Evolutionary conservation across 2,113 vertebrate genomes (phyloP), one percentile per base, ranked within the genome.

Genomic region (Osmerus mordax): DNA sequence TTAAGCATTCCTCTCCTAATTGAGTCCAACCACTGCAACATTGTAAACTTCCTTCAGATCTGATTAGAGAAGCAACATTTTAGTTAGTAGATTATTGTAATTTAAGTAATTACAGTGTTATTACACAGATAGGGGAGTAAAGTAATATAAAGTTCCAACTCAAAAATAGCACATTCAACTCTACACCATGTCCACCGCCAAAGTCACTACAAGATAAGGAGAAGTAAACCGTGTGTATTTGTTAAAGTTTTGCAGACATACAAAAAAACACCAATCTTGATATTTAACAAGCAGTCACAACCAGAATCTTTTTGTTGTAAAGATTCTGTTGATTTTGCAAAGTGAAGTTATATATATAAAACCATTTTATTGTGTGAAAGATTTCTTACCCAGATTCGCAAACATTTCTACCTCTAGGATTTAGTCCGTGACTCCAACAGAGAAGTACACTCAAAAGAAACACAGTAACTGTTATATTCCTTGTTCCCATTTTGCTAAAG

Each of bases 1-100:
- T 94, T 79, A 89, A 86, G 86, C 97, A 99, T 77, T 99, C 97
- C 2, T 93, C 94, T 41, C 94, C 95, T 66, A 93, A 92, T 86
- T 96, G 95, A 70, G 79, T 93, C 97, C 97, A 99, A 83, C 97
- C 97, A 0, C 86, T 77, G 80, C 97, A 99, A 90, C 97, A 99
- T 18, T 83, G 64, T 0, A 85, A 83, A 61, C 81, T 1, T 47
- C 41, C 90, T 0, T 89, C 74, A 53, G 94, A 94, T 68, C 97
- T 99, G 90, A 79, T 19, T 18, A 71, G 69, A 75, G 68, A 36
- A 15, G 67, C 51, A 13, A 15, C 56, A 28, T 25, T 14, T 59
- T 13, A 41, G 63, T 51, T 12, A 66, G 14, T 52, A 51, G 41
- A 14, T 21, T 23, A 55, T 71, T 58, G 41, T 47, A 47, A 47